Base-by-base conservation (phyloP, 2,113 vertebrate species). In the Anhinga rufa region DNA sequence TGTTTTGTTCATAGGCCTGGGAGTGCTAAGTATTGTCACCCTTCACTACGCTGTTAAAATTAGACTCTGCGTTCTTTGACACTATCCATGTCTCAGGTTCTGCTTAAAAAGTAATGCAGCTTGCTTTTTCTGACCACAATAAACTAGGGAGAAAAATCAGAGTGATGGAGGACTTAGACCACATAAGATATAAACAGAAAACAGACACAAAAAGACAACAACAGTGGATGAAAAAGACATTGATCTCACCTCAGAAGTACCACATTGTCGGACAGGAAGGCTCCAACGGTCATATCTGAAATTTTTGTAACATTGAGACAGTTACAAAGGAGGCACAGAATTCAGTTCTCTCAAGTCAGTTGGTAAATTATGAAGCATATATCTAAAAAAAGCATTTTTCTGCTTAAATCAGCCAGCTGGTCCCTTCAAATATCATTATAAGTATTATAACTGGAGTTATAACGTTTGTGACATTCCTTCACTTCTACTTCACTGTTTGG, bases 261-360 rank as follows among this genome's bases (percentile, higher is more conserved):
- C 95, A 99, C 99, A 10, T 97, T 98, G 95, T 99, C 99, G 4
- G 99, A 98, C 98, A 99, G 98, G 97, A 99, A 99, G 65, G 99
- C 99, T 74, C 99, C 99, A 48, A 99, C 66, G 2, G 99, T 99
- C 76, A 99, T 96, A 98, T 99, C 99, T 99, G 98, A 91, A 98
- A 97, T 79, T 64, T 88, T 84, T 34, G n/a, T 25, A 94, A 91
- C 29, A 48, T 61, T 97, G 82, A 97, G 74, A 95, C 34, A 76
- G 29, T 80, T 70, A 82, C 5, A 42, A 79, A 77, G 40, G 64
- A 93, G 49, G n/a, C 29, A 74, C 0, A 68, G 28, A 70, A 85
- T 65, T 64, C 60, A 74, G 10, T 84, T 69, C 32, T 60, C 24
- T 69, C 24, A 34, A 51, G 32, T 61, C 46, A 55, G 7, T 13